A percentile compares a stretch with the other conserved stretches of the same genome.
phyloP scores from a whole-genome alignment of 2,113 vertebrate genomes.

The Uropsilus gracilis region DNA sequence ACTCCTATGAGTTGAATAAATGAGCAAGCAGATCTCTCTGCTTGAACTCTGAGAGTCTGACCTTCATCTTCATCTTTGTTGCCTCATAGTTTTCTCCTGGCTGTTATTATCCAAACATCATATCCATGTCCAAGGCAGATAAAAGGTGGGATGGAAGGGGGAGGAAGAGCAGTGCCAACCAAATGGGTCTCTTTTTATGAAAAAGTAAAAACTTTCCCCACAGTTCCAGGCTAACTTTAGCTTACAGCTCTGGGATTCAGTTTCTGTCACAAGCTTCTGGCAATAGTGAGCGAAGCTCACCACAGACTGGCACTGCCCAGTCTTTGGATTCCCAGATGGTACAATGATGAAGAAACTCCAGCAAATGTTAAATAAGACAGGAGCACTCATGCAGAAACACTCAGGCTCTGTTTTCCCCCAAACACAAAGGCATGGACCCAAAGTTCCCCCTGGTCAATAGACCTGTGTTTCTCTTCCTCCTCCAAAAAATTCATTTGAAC shows the following conservation, averaged over 20 bases:
- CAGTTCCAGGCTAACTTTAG: neutral
- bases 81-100: neutral
- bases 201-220: neutral
- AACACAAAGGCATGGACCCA: neutral
- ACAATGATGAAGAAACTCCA: neutral
- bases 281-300: neutral
- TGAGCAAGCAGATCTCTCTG: constrained; percentile 22
- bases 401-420: neutral
- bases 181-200: neutral
- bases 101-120: neutral
- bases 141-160: neutral
- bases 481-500: neutral
- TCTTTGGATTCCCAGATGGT: neutral
- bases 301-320: neutral
- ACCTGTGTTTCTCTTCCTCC: too few relatives aligned
- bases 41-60: neutral
- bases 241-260: neutral
- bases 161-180: neutral
- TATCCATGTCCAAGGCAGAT: neutral
- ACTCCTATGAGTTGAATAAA: neutral
- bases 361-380: neutral
- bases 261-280: neutral
- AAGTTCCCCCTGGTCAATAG: neutral
- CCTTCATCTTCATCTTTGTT: neutral
- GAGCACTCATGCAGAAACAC: neutral